Evolutionary conservation across 1,140 invertebrate genomes (phyloP).

Genomic region (Copidosoma floridanum): DNA sequence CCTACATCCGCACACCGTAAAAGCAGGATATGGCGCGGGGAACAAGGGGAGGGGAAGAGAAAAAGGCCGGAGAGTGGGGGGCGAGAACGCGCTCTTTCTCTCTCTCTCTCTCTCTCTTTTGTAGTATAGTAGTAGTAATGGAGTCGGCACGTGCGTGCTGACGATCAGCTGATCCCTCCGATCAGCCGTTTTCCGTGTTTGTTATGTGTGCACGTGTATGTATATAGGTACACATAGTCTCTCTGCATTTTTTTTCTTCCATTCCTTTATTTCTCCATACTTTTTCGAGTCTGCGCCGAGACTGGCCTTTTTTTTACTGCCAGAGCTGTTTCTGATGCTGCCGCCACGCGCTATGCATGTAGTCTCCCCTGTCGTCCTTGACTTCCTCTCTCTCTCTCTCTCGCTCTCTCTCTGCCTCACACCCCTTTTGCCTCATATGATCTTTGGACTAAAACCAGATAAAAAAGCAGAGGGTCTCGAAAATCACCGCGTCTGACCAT

Average conservation of each 20-base stretch:
- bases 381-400: constrained; percentile 16
- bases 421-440: not conserved
- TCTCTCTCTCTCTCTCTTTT: no score
- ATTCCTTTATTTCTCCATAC: not conserved
- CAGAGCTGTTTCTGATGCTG: not conserved
- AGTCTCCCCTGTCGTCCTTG: no score
- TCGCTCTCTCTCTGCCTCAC: constrained; percentile 9
- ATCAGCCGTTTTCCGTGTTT: constrained; percentile 13
- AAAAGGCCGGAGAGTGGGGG: not conserved
- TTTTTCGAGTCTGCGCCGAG: not conserved
- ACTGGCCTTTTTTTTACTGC: constrained; percentile 7
- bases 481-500: no score
- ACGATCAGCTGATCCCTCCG: constrained; percentile 22
- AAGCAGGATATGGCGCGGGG: no score
- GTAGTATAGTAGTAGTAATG: not conserved
- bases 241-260: not conserved
- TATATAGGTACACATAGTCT: not conserved
- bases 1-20: no score
- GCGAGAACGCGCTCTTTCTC: no score
- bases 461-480: no score
- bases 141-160: constrained; percentile 6
- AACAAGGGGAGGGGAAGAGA: no score
- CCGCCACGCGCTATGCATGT: not conserved
- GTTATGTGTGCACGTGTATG: no score
- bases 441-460: no score